phyloP scores from a whole-genome alignment of 2,113 vertebrate species.

The Hyaena hyaena region DNA sequence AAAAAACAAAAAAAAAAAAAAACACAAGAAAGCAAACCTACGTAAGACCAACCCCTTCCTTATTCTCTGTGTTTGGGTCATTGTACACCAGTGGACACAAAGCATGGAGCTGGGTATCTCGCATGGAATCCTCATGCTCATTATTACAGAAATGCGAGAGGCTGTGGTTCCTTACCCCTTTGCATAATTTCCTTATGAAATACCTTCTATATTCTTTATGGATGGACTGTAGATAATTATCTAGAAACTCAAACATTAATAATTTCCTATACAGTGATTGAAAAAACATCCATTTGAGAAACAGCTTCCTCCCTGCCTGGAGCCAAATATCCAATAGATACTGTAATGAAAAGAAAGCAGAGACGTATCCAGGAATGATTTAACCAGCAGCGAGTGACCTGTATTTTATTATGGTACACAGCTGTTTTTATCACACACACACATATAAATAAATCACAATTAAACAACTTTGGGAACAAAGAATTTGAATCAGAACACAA shows the following conservation, averaged over 20 bases:
- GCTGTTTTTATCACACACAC: slow-evolving; percentile 71
- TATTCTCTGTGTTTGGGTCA: slow-evolving; percentile 62
- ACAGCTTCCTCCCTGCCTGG: slow-evolving; percentile 63
- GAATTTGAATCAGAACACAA: slow-evolving; percentile 88
- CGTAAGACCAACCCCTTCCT: slow-evolving; percentile 78
- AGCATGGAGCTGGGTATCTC: not conserved
- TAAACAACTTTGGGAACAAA: slow-evolving; percentile 92
- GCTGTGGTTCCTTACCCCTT: not conserved
- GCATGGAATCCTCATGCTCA: not conserved
- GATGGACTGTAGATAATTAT: slow-evolving; percentile 68
- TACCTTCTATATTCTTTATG: slow-evolving; percentile 74
- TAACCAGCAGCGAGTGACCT: slow-evolving; percentile 75
- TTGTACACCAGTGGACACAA: not conserved
- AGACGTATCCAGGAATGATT: slow-evolving; percentile 67
- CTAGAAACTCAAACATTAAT: slow-evolving; percentile 69
- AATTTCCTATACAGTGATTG: slow-evolving; percentile 71
- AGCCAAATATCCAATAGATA: slow-evolving; percentile 49
- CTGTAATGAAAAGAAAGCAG: slow-evolving; percentile 77
- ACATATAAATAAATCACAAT: slow-evolving; percentile 82
- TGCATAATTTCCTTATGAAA: slow-evolving; percentile 43
- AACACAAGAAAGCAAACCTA: not conserved
- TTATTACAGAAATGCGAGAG: not conserved
- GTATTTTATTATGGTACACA: slow-evolving; percentile 81
- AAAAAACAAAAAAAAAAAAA: too few relatives aligned
- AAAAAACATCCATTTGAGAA: slow-evolving; percentile 67